These are phyloP conservation scores for Tragelaphus scriptus DNA, from an alignment of 2,113 vertebrate genomes.

Conservation along the genomic window DNA sequence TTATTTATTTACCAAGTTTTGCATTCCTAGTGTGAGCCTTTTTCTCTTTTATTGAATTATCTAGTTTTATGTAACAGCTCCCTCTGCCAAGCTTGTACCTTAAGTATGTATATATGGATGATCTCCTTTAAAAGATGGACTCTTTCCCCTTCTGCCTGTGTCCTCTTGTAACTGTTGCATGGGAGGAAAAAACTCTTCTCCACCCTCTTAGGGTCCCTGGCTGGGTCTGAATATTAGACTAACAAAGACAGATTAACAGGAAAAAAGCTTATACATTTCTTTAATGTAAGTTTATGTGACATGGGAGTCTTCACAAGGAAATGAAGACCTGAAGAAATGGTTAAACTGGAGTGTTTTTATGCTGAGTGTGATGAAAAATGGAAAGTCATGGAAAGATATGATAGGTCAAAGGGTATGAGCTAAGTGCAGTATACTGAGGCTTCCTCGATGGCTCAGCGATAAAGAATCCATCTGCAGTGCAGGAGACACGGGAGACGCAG, in stretches of 20 bases:
- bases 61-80: not conserved
- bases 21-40: not conserved
- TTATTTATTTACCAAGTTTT: not conserved
- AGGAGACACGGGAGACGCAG: not conserved
- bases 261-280: not conserved
- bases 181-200: not conserved
- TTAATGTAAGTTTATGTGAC: not conserved
- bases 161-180: not conserved
- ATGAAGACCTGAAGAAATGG: not conserved
- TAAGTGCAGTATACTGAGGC: not conserved
- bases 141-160: not conserved
- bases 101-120: not conserved
- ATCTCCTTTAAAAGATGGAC: not conserved
- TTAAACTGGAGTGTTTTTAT: not conserved
- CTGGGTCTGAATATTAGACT: not conserved
- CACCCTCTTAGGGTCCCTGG: not conserved
- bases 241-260: not conserved
- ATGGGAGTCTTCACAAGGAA: not conserved
- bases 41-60: not conserved
- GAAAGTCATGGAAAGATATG: not conserved
- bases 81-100: not conserved
- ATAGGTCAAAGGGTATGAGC: not conserved
- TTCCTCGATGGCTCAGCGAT: not conserved
- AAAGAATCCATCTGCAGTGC: not conserved
- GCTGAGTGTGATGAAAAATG: not conserved